A percentile compares a stretch with the other conserved stretches of the same genome.
These are phyloP conservation scores for Cervus canadensis DNA, from an alignment of 2,113 vertebrate genomes.

Conservation along the genomic window DNA sequence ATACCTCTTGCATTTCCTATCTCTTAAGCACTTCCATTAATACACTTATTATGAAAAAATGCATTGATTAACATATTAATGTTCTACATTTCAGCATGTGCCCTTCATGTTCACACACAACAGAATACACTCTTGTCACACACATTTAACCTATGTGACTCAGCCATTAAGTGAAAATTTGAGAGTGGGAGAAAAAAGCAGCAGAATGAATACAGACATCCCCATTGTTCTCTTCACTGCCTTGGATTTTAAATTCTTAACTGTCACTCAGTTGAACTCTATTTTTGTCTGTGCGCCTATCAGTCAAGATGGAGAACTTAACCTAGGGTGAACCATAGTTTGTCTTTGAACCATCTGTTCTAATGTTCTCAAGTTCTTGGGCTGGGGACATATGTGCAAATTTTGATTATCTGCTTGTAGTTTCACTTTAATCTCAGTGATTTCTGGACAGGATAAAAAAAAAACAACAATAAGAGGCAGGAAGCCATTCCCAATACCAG, in stretches of 20 bases:
- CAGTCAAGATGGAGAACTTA: constrained; percentile 20
- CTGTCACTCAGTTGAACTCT: constrained; percentile 36
- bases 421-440: background rate
- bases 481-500: background rate
- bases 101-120: constrained; percentile 41
- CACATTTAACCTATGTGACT: constrained; percentile 49
- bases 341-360: background rate
- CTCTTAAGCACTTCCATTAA: constrained; percentile 17
- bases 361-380: background rate
- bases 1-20: constrained; percentile 20
- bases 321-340: background rate
- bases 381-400: background rate
- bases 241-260: constrained; percentile 5
- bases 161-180: constrained; percentile 41
- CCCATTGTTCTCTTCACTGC: constrained; percentile 46
- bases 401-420: background rate
- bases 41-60: constrained; percentile 11
- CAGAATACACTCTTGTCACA: constrained; percentile 43
- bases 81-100: background rate
- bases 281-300: constrained; percentile 42
- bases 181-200: constrained; percentile 52
- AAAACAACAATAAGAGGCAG: background rate
- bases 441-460: background rate
- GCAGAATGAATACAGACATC: constrained; percentile 27
- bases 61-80: constrained; percentile 53